Conservation (phyloP, 2,888 invertebrate genomes). For the Biston betularia region DNA sequence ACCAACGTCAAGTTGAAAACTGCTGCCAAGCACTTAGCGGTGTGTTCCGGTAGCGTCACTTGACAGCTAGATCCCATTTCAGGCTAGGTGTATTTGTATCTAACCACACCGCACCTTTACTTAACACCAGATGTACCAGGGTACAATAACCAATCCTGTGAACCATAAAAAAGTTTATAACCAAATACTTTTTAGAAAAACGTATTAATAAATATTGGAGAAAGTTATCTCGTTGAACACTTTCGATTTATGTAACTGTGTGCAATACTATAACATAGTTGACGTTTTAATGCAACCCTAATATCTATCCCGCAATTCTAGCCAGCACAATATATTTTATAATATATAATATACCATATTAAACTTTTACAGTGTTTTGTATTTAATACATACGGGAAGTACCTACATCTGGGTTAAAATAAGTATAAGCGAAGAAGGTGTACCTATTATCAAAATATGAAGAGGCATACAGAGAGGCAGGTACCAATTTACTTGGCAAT, state of each 20-base stretch:
- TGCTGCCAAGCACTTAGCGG: too few species aligned
- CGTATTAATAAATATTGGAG: background rate
- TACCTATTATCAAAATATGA: slow-evolving; percentile 12
- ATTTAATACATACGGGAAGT: slow-evolving; percentile 26
- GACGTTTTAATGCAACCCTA: background rate
- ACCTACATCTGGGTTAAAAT: slow-evolving; percentile 2
- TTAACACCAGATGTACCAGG: too few species aligned
- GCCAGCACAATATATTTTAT: slow-evolving; percentile 2
- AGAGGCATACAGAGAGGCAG: slow-evolving; percentile 29
- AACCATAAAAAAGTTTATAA: too few species aligned
- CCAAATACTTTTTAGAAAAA: too few species aligned
- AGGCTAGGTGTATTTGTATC: too few species aligned
- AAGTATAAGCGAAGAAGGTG: slow-evolving; percentile 33
- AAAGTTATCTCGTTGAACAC: background rate
- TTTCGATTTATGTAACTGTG: too few species aligned
- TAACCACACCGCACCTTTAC: too few species aligned
- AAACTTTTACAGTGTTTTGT: background rate
- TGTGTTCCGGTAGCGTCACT: too few species aligned
- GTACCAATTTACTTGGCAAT: background rate
- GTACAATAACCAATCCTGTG: too few species aligned
- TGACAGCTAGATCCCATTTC: too few species aligned
- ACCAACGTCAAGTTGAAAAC: too few species aligned
- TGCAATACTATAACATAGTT: background rate
- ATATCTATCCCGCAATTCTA: background rate
- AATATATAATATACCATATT: background rate